Percentiles rank a stretch among this genome's conserved stretches.
Conservation (phyloP, 1,140 invertebrate genomes). For the Drosophila serrata region DNA sequence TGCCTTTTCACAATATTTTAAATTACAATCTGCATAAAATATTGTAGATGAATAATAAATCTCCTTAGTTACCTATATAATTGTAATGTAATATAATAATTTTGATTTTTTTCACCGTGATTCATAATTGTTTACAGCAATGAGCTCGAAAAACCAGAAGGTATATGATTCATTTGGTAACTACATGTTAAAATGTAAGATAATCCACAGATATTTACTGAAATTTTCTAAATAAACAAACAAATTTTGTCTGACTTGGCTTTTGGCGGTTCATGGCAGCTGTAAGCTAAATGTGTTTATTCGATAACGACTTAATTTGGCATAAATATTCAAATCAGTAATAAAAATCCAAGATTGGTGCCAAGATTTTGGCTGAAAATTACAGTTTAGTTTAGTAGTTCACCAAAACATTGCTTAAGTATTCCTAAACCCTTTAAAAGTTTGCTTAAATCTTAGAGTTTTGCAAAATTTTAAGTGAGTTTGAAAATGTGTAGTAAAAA, state of each 20-base stretch:
- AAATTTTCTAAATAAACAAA: conserved; percentile 5
- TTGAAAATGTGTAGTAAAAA: not conserved
- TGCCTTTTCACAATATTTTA: not conserved
- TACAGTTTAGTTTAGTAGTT: no score
- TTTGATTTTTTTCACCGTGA: not conserved
- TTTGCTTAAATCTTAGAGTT: not conserved
- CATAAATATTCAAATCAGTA: conserved; percentile 3
- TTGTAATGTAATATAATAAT: no score
- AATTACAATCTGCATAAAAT: not conserved
- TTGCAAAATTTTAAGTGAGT: not conserved
- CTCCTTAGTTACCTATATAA: no score
- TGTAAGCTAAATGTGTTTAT: conserved; percentile 10
- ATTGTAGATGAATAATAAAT: no score
- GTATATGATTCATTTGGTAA: not conserved
- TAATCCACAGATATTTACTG: not conserved
- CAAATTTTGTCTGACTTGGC: not conserved
- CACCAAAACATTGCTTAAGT: not conserved
- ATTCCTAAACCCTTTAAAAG: not conserved
- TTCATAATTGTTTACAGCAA: not conserved
- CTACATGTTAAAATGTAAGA: not conserved
- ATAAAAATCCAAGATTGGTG: not conserved
- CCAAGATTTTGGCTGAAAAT: not conserved
- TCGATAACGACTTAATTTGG: conserved; percentile 1
- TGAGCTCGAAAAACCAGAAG: not conserved
- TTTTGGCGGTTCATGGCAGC: not conserved